A percentile compares a stretch with the other conserved stretches of the same genome.
Conservation (phyloP, 2,888 invertebrate genomes). For the Endotricha flammealis region DNA sequence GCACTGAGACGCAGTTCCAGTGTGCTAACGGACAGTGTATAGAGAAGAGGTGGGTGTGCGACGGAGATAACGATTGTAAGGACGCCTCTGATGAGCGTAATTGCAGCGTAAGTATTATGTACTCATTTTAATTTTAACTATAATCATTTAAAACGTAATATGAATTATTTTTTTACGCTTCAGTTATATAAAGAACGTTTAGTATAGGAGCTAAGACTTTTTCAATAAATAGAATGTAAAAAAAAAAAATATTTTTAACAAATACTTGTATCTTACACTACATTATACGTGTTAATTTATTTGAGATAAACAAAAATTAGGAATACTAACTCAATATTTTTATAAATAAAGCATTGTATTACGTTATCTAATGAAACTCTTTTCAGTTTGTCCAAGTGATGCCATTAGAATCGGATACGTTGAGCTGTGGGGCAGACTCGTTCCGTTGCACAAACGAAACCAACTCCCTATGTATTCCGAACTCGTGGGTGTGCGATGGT, state of each 20-base stretch:
- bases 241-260: no score
- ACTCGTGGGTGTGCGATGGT: constrained; percentile 88
- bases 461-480: constrained; percentile 82
- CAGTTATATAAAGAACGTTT: no score
- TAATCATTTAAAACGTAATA: no score
- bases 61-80: constrained; percentile 86
- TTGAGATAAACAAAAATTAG: no score
- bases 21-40: constrained; percentile 87
- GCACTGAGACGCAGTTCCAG: constrained; percentile 78
- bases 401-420: constrained; percentile 38
- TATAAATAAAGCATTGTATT: no score
- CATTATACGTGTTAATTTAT: no score
- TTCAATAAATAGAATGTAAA: no score
- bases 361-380: no score
- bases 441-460: constrained; percentile 54
- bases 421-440: constrained; percentile 43
- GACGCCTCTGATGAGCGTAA: constrained; percentile 85
- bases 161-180: no score
- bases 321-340: no score
- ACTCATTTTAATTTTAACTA: background rate
- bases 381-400: constrained; percentile 24
- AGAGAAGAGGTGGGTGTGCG: constrained; percentile 84
- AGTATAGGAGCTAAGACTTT: no score
- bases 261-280: no score
- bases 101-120: constrained; percentile 61